Evolutionary conservation across 1,140 invertebrate genomes (phyloP).

Genomic region (Lepidurus packardi): DNA sequence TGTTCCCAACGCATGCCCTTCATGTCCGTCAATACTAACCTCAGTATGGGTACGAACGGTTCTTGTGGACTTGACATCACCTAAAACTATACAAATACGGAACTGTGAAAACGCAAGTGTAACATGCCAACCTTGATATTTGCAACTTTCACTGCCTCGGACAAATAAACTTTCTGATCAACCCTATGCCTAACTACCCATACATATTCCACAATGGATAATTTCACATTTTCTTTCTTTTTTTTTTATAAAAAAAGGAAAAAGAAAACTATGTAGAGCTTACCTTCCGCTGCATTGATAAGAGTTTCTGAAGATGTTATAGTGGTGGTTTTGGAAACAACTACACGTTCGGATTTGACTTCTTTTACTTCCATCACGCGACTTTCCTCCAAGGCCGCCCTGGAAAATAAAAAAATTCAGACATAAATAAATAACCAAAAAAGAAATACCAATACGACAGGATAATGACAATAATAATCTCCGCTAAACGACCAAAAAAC

Average conservation of each 20-base stretch:
- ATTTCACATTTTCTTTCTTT: neutral
- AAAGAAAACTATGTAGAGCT: neutral
- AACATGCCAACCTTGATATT: neutral
- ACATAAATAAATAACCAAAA: neutral
- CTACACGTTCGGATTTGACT: neutral
- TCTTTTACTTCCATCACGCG: constrained; percentile 18
- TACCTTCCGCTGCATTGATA: constrained; percentile 17
- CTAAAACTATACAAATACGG: neutral
- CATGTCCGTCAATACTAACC: neutral
- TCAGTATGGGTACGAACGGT: neutral
- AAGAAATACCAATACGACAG: too few species aligned
- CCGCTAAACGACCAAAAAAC: neutral
- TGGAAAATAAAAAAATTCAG: neutral
- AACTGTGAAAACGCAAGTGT: neutral
- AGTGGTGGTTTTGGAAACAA: constrained; percentile 10
- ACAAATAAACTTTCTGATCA: neutral
- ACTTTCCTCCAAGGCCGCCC: constrained; percentile 20
- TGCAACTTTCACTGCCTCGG: neutral
- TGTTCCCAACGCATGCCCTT: neutral
- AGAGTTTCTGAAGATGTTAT: constrained; percentile 5
- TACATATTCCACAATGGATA: neutral
- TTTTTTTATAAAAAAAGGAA: too few species aligned
- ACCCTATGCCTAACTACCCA: neutral
- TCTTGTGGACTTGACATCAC: neutral
- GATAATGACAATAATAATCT: too few species aligned